Evolutionary conservation across 2,888 invertebrate genomes (phyloP), one percentile per base, ranked within the genome.

Genomic region (Platypus cylindrus): DNA sequence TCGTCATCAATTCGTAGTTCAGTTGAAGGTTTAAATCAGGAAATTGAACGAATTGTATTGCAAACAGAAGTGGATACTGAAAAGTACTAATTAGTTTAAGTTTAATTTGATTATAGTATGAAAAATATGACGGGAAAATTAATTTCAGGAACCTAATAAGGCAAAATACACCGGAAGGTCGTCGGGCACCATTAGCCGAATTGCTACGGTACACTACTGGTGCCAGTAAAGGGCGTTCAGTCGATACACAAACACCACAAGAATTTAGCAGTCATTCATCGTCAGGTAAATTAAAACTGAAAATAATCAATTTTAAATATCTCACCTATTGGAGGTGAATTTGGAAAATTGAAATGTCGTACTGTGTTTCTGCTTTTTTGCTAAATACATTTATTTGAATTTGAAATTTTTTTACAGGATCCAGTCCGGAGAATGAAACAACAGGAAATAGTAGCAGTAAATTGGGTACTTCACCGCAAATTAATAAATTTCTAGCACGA

Each of bases 1-100:
- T n/a, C n/a, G n/a, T 69, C 80, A 51, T 78, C 80, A 36, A 82
- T 84, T 56, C 68, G 85, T 34, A 85, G 78, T 45, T 86, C 86
- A 26, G 82, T 85, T 9, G 87, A 89, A 62, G 86, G 85, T 14
- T 70, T 86, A 13, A 87, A 86, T 62, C 84, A 82, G 60, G 86
- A 86, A 64, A 84, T 87, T 43, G 86, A 86, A 62, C 70, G 76
- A 55, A 70, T 85, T 38, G 84, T 84, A 37, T 64, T 82, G 30
- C 20, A 20, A 20, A 20, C 9, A 9, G 5, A 20, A 20, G 20
- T 9, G 9, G 5, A 9, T 24, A 3, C n/a, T 24, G 24, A 7
- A 7, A 4, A 24, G n/a, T n/a, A 24, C 12, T 11, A n/a, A n/a
- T n/a, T n/a, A n/a, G n/a, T n/a, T n/a, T n/a, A n/a, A n/a, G n/a